Evolutionary conservation across 2,888 invertebrate genomes (phyloP).

Genomic region (Sinhomidia bicolor): DNA sequence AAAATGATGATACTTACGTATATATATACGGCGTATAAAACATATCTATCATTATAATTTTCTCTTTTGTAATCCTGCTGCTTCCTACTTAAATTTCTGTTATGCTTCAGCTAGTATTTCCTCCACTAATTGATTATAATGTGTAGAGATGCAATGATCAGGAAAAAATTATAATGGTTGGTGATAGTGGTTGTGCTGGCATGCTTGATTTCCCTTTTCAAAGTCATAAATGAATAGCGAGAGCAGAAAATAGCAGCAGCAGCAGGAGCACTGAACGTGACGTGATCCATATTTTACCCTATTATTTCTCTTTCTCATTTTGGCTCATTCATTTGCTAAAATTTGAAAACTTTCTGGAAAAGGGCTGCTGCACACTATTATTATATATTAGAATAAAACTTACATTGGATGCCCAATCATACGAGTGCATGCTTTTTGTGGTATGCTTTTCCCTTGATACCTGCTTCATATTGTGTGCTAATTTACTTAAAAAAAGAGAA

Average conservation of each 20-base stretch:
- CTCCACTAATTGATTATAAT: not conserved
- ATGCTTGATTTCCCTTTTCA: slow-evolving; percentile 38
- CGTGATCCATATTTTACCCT: slow-evolving; percentile 1
- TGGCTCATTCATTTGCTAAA: slow-evolving; percentile 33
- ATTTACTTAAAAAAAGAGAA: not conserved
- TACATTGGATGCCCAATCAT: too few species aligned
- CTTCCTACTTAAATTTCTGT: not conserved
- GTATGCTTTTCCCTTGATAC: not conserved
- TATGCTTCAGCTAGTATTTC: not conserved
- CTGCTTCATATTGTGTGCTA: not conserved
- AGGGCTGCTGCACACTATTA: not conserved
- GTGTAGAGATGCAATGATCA: not conserved
- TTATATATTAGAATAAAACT: not conserved
- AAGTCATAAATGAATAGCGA: not conserved
- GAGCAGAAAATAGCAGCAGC: not conserved
- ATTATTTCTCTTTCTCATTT: not conserved
- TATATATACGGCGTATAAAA: too few species aligned
- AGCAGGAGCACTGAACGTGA: too few species aligned
- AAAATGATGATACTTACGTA: slow-evolving; percentile 23
- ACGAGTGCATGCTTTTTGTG: not conserved
- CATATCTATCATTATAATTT: too few species aligned
- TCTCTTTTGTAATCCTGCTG: too few species aligned
- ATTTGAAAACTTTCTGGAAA: not conserved
- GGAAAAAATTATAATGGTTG: not conserved
- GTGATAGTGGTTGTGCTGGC: not conserved